Evolutionary conservation across 2,888 invertebrate species (phyloP), one percentile per base, ranked within the genome.

Genomic region (Apeira syringaria): DNA sequence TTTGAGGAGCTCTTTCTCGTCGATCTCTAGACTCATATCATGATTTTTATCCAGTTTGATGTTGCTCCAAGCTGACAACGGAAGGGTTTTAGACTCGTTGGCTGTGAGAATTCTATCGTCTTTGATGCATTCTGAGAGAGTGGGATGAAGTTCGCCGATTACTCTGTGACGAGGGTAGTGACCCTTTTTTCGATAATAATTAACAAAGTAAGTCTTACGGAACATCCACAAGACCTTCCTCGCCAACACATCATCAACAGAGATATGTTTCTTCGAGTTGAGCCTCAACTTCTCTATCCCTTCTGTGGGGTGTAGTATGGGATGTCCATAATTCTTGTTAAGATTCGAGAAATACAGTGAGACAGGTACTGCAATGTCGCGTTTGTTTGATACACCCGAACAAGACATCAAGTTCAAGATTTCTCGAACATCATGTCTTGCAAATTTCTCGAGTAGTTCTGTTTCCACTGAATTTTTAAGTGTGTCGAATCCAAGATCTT

Each of bases 1-100:
- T 26, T 34, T 34, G 2, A 34, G 7, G 0, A 34, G 17, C 26
- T 34, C 26, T 4, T 34, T 34, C 6, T 34, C 34, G 7, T 34
- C 34, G 5, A 34, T 34, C 11, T 34, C 34, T 0, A 34, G 3
- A 7, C 8, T 34, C 10, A 34, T 10, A 0, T 34, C 34, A 11
- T 34, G 34, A n/a, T 34, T 34, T 27, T 42, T 24, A 2, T 1
- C 2, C 2, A 8, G 9, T 5, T 9, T n/a, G 3, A 24, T 8
- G 2, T 24, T 24, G 8, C 5, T 8, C 24, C 24, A 24, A 3
- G n/a, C n/a, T n/a, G 24, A 1, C 2, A 24, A 8, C 2, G 24
- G 24, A 2, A 24, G 3, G 7, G 18, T 3, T 8, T 24, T 9
- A 5, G 24, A 24, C 5, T 24, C 24, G 2, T 24, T 24, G 1